Evolutionary conservation across 2,888 invertebrate genomes (phyloP).

Genomic region (Ophion ventricosus): DNA sequence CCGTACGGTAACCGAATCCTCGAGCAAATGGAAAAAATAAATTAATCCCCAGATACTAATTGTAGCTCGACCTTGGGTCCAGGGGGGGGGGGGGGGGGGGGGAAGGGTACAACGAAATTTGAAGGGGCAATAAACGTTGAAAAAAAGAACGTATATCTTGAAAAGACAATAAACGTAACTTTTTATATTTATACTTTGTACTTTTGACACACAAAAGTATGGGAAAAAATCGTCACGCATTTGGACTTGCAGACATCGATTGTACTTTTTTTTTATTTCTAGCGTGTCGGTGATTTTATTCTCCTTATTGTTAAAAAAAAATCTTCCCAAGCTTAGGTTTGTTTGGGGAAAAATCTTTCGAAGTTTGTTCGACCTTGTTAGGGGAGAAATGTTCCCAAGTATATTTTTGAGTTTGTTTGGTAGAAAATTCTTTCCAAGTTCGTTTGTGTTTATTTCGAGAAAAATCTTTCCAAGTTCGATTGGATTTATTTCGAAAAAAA

Average conservation of each 20-base stretch:
- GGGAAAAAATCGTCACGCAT: background rate
- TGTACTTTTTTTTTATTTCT: too few species aligned
- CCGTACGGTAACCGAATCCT: background rate
- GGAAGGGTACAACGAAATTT: background rate
- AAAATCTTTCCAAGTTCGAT: too few species aligned
- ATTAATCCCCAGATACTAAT: background rate
- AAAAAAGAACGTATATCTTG: background rate
- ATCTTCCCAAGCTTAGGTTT: too few species aligned
- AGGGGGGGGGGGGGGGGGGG: background rate
- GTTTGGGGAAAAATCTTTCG: too few species aligned
- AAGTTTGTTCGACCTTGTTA: too few species aligned
- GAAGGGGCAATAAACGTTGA: background rate
- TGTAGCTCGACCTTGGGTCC: background rate
- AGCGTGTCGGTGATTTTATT: too few species aligned
- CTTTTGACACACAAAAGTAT: background rate
- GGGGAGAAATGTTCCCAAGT: too few species aligned
- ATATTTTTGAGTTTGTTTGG: too few species aligned
- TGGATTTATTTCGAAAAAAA: too few species aligned
- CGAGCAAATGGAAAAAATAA: background rate
- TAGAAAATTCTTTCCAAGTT: too few species aligned
- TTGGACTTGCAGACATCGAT: background rate
- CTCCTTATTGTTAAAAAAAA: too few species aligned
- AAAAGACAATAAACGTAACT: background rate
- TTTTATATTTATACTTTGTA: background rate
- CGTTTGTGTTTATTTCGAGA: too few species aligned